Evolutionary conservation across 2,797 vertebrate species (phyloP).

Genomic region (Lagorchestes hirsutus): DNA sequence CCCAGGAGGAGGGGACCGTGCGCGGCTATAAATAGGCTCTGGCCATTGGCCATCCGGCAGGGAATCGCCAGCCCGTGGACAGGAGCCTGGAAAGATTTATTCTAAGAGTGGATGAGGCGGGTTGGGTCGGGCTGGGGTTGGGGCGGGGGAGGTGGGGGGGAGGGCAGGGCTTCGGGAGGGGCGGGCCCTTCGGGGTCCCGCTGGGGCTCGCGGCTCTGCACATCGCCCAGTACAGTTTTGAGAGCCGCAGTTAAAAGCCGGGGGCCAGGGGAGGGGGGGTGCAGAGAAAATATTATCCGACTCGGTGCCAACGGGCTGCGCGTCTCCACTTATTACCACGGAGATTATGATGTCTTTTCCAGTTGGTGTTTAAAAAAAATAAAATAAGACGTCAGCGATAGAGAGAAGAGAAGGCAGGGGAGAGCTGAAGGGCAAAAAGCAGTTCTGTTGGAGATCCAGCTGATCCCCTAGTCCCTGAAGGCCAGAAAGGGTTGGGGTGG

Average conservation of each 20-base stretch:
- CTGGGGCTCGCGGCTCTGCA: constrained; percentile 40
- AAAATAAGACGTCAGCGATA: constrained; percentile 52
- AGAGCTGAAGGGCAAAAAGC: not conserved
- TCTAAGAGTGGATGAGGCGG: constrained; percentile 68
- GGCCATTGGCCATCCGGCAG: constrained; percentile 77
- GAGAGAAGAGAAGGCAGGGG: not conserved
- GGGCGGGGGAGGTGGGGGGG: not conserved
- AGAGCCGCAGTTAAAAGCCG: not conserved
- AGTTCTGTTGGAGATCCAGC: not conserved
- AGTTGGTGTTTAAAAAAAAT: constrained; percentile 62
- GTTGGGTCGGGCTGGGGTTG: not conserved
- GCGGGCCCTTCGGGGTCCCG: constrained; percentile 37
- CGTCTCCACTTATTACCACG: not conserved
- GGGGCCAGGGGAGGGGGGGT: not conserved
- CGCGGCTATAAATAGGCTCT: constrained; percentile 78
- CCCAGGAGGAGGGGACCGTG: constrained; percentile 64
- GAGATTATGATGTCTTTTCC: constrained; percentile 33
- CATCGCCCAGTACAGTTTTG: not conserved
- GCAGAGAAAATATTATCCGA: not conserved
- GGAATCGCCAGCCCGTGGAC: constrained; percentile 79
- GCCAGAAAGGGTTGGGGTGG: not conserved
- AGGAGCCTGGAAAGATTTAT: constrained; percentile 82
- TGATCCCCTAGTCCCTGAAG: not conserved
- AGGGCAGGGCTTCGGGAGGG: constrained; percentile 12
- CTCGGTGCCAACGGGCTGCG: not conserved